phyloP scores from a whole-genome alignment of 2,888 invertebrate species.

The Phaonia tiefii region DNA sequence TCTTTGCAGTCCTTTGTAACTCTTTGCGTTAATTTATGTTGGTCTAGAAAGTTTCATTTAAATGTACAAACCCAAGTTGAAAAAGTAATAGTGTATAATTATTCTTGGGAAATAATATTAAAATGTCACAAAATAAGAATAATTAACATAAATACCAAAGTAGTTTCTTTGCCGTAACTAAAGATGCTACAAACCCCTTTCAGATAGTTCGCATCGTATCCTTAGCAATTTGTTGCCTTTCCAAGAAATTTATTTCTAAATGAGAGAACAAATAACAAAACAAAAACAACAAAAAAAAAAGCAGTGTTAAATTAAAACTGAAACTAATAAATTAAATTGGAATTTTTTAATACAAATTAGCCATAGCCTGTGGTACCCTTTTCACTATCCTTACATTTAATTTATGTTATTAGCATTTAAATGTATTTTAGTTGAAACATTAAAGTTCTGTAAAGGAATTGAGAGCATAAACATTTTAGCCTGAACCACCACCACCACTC shows the following conservation, averaged over 20 bases:
- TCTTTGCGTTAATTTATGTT: too few species aligned
- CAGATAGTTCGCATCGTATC: background rate
- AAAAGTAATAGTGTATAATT: background rate
- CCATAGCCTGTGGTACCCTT: background rate
- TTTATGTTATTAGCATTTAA: slow-evolving; percentile 3
- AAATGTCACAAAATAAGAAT: slow-evolving; percentile 5
- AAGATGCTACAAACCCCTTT: background rate
- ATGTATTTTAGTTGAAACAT: slow-evolving; percentile 18
- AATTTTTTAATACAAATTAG: background rate
- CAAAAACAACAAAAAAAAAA: too few species aligned
- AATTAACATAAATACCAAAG: slow-evolving; percentile 13
- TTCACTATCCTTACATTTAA: background rate
- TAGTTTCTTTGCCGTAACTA: background rate
- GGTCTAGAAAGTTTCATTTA: too few species aligned
- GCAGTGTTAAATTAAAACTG: background rate
- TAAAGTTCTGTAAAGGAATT: background rate
- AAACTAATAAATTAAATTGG: slow-evolving; percentile 16
- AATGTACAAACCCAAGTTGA: too few species aligned
- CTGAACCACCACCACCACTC: background rate
- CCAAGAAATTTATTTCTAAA: background rate
- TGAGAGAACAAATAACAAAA: too few species aligned
- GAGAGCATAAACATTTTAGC: background rate
- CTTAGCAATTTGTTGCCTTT: background rate
- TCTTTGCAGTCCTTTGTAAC: too few species aligned
- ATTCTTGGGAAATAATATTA: background rate